Base-by-base conservation (phyloP, 2,797 vertebrate species). In the Onychomys arenicola region DNA sequence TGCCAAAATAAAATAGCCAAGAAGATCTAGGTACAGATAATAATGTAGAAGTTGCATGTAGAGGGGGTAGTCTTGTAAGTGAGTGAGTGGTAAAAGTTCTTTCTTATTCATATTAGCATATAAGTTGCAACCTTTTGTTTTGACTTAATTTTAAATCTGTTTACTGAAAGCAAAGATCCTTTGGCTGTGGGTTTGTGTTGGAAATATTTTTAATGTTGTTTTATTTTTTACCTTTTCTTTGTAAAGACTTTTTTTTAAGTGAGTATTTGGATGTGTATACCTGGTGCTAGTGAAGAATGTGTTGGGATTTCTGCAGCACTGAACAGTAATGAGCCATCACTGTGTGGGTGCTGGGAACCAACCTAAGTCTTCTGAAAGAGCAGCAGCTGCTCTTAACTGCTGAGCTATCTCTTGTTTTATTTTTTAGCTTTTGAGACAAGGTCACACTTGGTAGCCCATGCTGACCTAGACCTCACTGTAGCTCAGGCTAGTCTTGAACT, bases 1-100 rank as follows among this genome's bases (percentile, higher is more conserved):
- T 89, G 90, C 80, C 89, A 94, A 82, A 97, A 85, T 89, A 86
- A 96, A 91, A 96, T 81, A 93, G 57, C 87, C 86, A 95, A 29
- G 29, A 82, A 40, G 75, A 40, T 90, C 21, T 80, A 49, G 67
- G 86, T 97, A 63, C n/a, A 93, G 63, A 83, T 87, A 57, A 57
- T 94, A 61, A 46, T 94, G 32, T 40, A 80, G 82, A 97, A 91
- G 92, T 96, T 90, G 27, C 25, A 65, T 90, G 37, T 12, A 88
- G 1, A 84, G 57, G 7, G 69, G 25, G 29, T 49, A 78, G 25
- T 25, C 46, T 34, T 90, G 90, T 46, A 86, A 83, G 46, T 95
- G 83, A 88, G 87, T 93, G 90, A 76, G 19, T 7, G 73, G 23
- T 85, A 19, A 95, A 89, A 52, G 43, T 73, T 78, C 25, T 61